Percentiles rank a stretch among this genome's conserved stretches.
These are phyloP conservation scores for Netelia inedita DNA, from an alignment of 2,888 invertebrate genomes.

Conservation along the genomic window DNA sequence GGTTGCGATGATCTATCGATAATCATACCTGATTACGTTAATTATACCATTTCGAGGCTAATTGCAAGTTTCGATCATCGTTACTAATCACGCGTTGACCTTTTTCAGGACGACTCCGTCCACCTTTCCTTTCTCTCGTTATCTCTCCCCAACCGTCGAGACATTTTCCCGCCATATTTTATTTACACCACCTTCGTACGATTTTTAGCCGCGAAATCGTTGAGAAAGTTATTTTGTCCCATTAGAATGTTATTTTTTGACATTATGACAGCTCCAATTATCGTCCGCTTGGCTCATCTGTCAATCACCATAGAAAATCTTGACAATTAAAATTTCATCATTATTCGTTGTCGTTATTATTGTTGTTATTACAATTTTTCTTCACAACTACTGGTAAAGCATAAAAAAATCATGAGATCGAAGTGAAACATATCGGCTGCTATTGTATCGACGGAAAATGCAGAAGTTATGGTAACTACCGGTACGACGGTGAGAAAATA, in stretches of 20 bases:
- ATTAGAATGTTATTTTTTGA: conserved; percentile 39
- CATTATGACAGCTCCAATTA: conserved; percentile 52
- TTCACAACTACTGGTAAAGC: too few relatives aligned
- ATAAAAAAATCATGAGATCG: background rate
- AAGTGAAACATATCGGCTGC: background rate
- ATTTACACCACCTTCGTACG: conserved; percentile 3
- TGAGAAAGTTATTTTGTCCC: conserved; percentile 11
- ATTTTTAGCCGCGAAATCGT: conserved; percentile 13
- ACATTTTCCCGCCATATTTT: conserved; percentile 47
- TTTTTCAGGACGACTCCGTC: conserved; percentile 13
- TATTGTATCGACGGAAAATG: conserved; percentile 39
- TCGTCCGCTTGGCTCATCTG: conserved; percentile 4
- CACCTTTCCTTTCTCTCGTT: conserved; percentile 4
- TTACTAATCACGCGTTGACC: background rate
- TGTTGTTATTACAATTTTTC: background rate
- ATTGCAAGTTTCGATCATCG: background rate
- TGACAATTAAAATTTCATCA: background rate
- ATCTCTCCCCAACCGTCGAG: background rate
- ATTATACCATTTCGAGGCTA: background rate
- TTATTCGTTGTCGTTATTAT: conserved; percentile 6
- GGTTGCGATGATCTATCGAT: conserved; percentile 58
- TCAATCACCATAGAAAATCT: background rate
- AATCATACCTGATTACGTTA: background rate
- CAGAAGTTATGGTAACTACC: background rate
- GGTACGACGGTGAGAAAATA: background rate